Evolutionary conservation across 2,797 vertebrate genomes (phyloP).

Genomic region (Pogoniulus pusillus): DNA sequence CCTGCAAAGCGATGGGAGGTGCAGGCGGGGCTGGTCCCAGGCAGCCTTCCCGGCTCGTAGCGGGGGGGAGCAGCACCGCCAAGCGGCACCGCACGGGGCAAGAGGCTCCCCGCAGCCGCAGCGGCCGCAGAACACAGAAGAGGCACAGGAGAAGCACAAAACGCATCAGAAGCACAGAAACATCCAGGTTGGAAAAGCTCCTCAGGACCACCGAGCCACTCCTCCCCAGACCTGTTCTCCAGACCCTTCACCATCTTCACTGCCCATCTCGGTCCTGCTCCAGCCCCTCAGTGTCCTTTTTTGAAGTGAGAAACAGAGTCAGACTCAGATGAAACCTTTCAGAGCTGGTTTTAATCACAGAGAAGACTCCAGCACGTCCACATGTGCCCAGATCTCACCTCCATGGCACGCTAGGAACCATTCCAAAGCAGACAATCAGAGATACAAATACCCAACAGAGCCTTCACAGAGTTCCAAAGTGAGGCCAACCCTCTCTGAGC

Average conservation of each 20-base stretch:
- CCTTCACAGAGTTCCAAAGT: not conserved
- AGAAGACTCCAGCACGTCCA: fast-evolving
- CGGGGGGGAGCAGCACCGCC: not conserved
- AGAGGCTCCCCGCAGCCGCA: not conserved
- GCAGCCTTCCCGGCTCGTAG: not conserved
- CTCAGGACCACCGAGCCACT: too few relatives aligned
- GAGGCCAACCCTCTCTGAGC: not conserved
- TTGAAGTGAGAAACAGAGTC: not conserved
- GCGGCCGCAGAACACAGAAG: not conserved
- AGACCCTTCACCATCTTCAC: too few relatives aligned
- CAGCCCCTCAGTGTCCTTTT: too few relatives aligned
- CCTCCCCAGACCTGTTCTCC: too few relatives aligned
- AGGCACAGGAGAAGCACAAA: too few relatives aligned
- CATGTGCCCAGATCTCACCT: not conserved
- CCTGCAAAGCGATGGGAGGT: not conserved
- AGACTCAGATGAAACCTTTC: not conserved
- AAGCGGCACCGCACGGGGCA: not conserved
- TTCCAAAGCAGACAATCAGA: not conserved
- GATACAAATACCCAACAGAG: not conserved
- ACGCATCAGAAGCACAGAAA: too few relatives aligned
- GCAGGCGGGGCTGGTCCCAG: not conserved
- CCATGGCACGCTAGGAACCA: fast-evolving
- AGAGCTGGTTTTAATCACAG: fast-evolving
- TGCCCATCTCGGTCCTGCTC: too few relatives aligned
- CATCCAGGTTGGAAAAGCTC: too few relatives aligned